These are phyloP conservation scores for Pseudocheirus occidentalis DNA, from an alignment of 2,797 vertebrate genomes.

Conservation along the genomic window DNA sequence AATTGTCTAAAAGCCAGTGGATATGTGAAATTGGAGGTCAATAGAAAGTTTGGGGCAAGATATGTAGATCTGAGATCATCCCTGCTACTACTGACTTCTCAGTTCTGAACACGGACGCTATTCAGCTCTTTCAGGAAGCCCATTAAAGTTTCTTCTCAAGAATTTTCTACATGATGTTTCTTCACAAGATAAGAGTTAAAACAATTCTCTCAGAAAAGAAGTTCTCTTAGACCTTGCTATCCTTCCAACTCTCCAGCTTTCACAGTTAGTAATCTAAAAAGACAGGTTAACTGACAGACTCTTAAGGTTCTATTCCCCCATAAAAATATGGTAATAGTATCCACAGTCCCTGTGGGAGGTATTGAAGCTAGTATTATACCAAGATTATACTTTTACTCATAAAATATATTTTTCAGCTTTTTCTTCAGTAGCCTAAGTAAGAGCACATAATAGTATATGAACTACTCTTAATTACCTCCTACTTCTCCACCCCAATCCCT, in stretches of 20 bases:
- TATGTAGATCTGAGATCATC: neutral
- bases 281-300: neutral
- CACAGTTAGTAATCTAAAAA: neutral
- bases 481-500: neutral
- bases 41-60: neutral
- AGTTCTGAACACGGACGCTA: neutral
- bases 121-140: neutral
- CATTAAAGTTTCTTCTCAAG: neutral
- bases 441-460: neutral
- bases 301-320: neutral
- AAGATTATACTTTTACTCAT: neutral
- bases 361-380: neutral
- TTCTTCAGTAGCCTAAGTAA: neutral
- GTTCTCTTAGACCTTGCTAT: neutral
- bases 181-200: neutral
- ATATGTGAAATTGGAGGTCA: neutral
- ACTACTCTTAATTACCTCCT: neutral
- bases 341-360: neutral
- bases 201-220: neutral
- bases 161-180: neutral
- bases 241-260: neutral
- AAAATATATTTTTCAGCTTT: neutral
- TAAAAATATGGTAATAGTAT: neutral
- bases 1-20: neutral
- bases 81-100: neutral